Evolutionary conservation across 2,113 vertebrate genomes (phyloP).

Genomic region (Haliaeetus leucogaster): DNA sequence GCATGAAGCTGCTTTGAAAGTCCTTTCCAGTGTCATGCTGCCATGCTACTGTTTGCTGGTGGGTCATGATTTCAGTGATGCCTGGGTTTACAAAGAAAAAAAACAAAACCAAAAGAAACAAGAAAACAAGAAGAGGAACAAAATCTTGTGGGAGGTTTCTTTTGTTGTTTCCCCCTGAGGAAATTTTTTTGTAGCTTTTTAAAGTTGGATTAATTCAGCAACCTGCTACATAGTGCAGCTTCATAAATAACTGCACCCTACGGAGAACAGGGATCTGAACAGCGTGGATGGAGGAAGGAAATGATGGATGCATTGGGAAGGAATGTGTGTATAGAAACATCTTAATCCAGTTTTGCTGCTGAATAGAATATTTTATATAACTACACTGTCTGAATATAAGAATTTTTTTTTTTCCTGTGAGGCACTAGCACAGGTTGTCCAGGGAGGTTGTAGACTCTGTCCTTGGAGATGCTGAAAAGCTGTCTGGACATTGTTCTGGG

Average conservation of each 20-base stretch:
- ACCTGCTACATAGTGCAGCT: neutral
- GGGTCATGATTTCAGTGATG: neutral
- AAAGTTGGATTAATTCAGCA: neutral
- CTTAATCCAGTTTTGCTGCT: neutral
- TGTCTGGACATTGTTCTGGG: neutral
- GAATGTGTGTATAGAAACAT: neutral
- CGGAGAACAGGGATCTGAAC: neutral
- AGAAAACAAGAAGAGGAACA: neutral
- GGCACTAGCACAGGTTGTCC: neutral
- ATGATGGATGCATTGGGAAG: neutral
- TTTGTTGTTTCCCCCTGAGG: neutral
- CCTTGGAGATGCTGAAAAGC: neutral
- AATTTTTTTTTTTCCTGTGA: neutral
- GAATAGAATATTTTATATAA: neutral
- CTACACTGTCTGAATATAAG: neutral
- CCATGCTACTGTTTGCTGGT: neutral
- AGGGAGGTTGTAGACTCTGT: neutral
- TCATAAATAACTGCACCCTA: neutral
- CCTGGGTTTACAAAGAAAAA: neutral
- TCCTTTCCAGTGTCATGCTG: neutral
- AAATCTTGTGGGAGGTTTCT: neutral
- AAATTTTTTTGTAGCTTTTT: neutral
- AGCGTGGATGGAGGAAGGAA: neutral
- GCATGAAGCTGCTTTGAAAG: neutral
- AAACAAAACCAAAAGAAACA: neutral